phyloP scores from a whole-genome alignment of 30 jellyfish, hydroid and myxozoan species.

The Morbakka virulenta region DNA sequence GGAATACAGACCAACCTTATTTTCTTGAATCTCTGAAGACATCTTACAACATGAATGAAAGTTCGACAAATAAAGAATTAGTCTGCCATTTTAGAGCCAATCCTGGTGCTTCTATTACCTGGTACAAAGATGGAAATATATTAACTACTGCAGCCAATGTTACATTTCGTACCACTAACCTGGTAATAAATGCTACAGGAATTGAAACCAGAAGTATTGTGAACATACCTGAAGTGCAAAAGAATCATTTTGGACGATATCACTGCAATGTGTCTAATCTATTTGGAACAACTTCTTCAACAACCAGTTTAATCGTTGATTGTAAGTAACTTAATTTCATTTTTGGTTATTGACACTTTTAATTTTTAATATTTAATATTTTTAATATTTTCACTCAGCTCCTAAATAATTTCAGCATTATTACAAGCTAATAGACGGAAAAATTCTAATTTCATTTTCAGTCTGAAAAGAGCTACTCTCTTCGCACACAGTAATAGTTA shows the following conservation, averaged over 20 bases:
- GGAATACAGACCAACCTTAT: neutral
- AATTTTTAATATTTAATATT: no score
- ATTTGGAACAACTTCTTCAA: constrained; percentile 1
- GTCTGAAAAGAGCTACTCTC: no score
- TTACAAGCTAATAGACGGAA: no score
- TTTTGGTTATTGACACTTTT: no score
- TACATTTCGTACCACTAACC: neutral
- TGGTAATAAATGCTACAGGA: neutral
- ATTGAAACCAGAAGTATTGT: constrained; percentile 6
- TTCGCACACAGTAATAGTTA: no score
- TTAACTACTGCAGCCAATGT: neutral
- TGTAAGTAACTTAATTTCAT: constrained; percentile 28
- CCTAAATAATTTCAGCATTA: no score
- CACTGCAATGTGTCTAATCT: constrained; percentile 39
- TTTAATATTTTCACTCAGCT: no score
- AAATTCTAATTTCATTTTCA: no score
- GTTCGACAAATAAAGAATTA: neutral
- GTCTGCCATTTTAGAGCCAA: neutral
- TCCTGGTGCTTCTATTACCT: neutral
- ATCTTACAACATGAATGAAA: neutral
- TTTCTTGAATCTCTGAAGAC: neutral
- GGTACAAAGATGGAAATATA: neutral
- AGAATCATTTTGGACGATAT: constrained; percentile 26
- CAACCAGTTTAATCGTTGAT: constrained; percentile 10
- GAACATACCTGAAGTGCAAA: neutral